A percentile compares a stretch with the other conserved stretches of the same genome.
Conservation (phyloP, 23 tunicate species). For the Trididemnum clinides region DNA sequence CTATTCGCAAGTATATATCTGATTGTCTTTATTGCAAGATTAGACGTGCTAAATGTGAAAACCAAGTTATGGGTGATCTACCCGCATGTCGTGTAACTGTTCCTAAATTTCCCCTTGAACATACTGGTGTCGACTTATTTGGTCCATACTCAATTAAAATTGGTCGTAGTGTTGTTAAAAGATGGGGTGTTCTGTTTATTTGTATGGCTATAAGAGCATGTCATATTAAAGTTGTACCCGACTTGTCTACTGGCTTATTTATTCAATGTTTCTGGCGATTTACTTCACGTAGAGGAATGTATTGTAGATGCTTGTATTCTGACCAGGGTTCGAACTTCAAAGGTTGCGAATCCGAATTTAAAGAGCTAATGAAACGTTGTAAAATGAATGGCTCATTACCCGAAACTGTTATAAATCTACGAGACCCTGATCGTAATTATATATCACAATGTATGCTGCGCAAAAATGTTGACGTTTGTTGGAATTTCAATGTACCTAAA, state of each 20-base stretch:
- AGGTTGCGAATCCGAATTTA: slow-evolving; percentile 6
- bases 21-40: slow-evolving; percentile 10
- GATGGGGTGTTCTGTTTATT: slow-evolving; percentile 17
- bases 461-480: neutral
- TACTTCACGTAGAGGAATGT: neutral
- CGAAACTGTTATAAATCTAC: neutral
- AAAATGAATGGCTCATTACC: neutral
- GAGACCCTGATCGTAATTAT: neutral
- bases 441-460: slow-evolving; percentile 18
- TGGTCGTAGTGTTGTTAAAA: neutral
- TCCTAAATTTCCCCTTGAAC: slow-evolving; percentile 17
- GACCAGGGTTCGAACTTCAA: slow-evolving; percentile 27
- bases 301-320: slow-evolving; percentile 18
- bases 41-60: neutral
- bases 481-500: slow-evolving; percentile 4
- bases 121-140: slow-evolving; percentile 5
- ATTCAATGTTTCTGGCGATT: slow-evolving; percentile 31
- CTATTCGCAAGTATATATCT: neutral
- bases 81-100: slow-evolving; percentile 7
- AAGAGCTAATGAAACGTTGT: slow-evolving; percentile 2
- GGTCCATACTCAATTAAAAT: neutral
- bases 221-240: slow-evolving; percentile 27
- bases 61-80: slow-evolving; percentile 5
- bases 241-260: slow-evolving; percentile 18
- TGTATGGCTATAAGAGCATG: slow-evolving; percentile 17